These are phyloP conservation scores for Polyploca ridens DNA, from an alignment of 2,888 invertebrate genomes.

Conservation along the genomic window DNA sequence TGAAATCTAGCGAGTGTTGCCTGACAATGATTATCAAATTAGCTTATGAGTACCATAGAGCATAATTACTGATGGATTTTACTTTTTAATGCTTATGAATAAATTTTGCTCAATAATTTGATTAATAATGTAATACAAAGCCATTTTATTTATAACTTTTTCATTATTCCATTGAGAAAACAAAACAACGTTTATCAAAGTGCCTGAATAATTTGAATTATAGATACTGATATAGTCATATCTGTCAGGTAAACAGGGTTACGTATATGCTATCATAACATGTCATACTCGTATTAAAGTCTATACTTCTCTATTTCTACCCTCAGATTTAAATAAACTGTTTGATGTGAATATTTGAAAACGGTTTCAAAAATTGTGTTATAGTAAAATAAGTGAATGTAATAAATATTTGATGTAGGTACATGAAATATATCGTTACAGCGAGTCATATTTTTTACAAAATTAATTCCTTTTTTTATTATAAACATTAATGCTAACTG, in stretches of 20 bases:
- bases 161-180: conserved; percentile 11
- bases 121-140: not conserved
- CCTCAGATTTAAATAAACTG: not conserved
- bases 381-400: conserved; percentile 1
- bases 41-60: not conserved
- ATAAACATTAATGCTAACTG: too few relatives aligned
- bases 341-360: not conserved
- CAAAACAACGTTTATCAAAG: conserved; percentile 36
- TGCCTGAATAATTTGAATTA: conserved; percentile 48
- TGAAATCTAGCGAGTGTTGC: not conserved
- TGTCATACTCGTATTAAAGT: conserved; percentile 10
- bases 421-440: too few relatives aligned
- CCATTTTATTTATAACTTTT: too few relatives aligned
- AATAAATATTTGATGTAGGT: not conserved
- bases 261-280: conserved; percentile 14
- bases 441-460: too few relatives aligned
- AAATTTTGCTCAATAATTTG: not conserved
- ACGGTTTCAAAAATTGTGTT: not conserved
- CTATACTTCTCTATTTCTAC: not conserved
- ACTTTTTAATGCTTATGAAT: not conserved
- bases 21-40: conserved; percentile 4
- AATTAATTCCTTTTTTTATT: too few relatives aligned
- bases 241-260: conserved; percentile 73
- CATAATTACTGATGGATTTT: not conserved
- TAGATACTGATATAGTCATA: conserved; percentile 50